Conservation (phyloP, 2,113 vertebrate species). For the Apistogramma diplotaenia region DNA sequence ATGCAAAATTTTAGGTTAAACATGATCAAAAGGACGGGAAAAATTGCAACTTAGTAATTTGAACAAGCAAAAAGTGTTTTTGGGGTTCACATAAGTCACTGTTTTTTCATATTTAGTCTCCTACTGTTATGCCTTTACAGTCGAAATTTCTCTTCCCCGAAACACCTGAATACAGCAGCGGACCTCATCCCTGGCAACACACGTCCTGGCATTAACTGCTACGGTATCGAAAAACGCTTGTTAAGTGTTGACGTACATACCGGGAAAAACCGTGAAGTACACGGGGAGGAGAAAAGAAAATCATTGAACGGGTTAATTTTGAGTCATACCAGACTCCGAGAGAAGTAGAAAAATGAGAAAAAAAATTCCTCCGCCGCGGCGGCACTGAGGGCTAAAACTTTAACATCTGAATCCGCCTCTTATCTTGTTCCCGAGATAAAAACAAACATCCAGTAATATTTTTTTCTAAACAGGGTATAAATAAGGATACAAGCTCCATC, state of each 20-base stretch:
- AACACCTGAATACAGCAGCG: neutral
- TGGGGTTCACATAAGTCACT: neutral
- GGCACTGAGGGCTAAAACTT: conserved; percentile 43
- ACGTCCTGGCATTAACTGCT: neutral
- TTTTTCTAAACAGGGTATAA: rapidly evolving
- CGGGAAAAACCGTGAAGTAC: conserved; percentile 37
- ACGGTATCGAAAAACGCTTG: neutral
- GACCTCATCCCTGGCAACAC: neutral
- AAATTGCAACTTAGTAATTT: neutral
- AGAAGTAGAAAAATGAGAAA: conserved; percentile 74
- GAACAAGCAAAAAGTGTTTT: neutral
- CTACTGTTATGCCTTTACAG: neutral
- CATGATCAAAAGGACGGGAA: neutral
- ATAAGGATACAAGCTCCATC: neutral
- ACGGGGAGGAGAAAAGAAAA: conserved; percentile 28
- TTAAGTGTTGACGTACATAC: conserved; percentile 22
- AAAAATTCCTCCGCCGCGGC: conserved; percentile 81
- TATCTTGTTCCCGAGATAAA: rapidly evolving
- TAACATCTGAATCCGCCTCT: neutral
- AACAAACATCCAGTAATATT: rapidly evolving
- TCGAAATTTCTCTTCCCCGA: neutral
- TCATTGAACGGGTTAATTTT: conserved; percentile 76
- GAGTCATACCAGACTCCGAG: conserved; percentile 71
- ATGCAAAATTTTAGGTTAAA: neutral
- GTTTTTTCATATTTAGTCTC: neutral